Percentiles rank a stretch among this genome's conserved stretches.
Conservation (phyloP, 2,113 vertebrate genomes). For the Psittacus erithacus region DNA sequence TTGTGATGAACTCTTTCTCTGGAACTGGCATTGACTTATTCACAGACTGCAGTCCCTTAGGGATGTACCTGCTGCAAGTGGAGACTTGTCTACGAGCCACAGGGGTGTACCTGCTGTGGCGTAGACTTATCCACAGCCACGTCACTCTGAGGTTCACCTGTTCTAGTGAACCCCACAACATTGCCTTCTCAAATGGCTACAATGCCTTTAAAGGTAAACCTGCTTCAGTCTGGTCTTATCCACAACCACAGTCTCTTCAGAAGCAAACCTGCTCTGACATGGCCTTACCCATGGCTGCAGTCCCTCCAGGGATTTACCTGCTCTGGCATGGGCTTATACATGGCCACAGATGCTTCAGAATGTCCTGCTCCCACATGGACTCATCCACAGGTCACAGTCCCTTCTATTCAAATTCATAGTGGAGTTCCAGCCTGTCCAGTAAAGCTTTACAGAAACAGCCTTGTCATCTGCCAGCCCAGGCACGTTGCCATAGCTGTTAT, state of each 20-base stretch:
- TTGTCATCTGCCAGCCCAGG: not conserved
- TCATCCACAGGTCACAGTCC: not conserved
- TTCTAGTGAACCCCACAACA: not conserved
- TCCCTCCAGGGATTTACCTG: not conserved
- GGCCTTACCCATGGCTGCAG: not conserved
- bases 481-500: not conserved
- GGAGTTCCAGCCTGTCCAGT: not conserved
- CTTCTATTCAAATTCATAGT: not conserved
- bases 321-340: not conserved
- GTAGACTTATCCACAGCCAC: not conserved
- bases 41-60: not conserved
- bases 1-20: not conserved
- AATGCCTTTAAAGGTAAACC: not conserved
- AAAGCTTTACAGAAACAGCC: not conserved
- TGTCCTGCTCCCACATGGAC: not conserved
- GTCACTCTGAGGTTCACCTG: not conserved
- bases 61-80: not conserved
- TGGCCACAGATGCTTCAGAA: not conserved
- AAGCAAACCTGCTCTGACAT: not conserved
- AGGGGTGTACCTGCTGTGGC: not conserved
- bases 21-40: not conserved
- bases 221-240: not conserved
- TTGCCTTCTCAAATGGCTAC: not conserved
- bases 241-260: not conserved
- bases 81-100: not conserved